Base-by-base conservation (phyloP, 1,140 invertebrate species). In the Phocides pigmalion region DNA sequence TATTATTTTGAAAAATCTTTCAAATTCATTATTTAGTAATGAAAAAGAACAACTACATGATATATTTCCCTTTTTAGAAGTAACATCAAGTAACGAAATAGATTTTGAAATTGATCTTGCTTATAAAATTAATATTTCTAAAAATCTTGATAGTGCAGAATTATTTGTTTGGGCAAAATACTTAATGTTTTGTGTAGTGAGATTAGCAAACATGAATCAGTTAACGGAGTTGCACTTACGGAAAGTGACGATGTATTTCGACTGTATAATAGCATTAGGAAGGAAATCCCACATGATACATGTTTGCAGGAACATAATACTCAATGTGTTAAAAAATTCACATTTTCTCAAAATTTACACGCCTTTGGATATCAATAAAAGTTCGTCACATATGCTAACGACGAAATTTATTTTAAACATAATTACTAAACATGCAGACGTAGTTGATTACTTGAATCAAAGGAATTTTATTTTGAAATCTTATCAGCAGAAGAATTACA, bases 321-420 rank as follows among this genome's bases (percentile, higher is more conserved):
- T 82, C 17, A 77, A 80, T 42, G 62, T 94, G 50, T 92, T 93
- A 12, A 92, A 89, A 66, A 92, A 94, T 82, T 89, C 92, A 17
- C 79, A 91, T 59, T 68, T 94, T 44, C 68, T 94, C 2, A 86
- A 93, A 70, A 92, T 92, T 72, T 94, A 94, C 70, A 90, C 90
- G 58, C 88, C 92, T 17, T 68, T 93, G 14, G 73, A 90, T 66
- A 66, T 64, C 0, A 71, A 77, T 28, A 91, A 92, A 71, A 79
- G 79, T 28, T 74, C 85, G 46, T 77, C 74, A 8, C 77, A 82
- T 66, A 78, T 84, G 64, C 71, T 89, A 49, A 72, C 92, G 1
- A 94, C 93, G 0, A 71, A 82, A 46, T 90, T 92, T 64, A 63
- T 94, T 14, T 56, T 93, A 15, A 70, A 92, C 51, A 67, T 93